Evolutionary conservation across 2,888 invertebrate species (phyloP).

Genomic region (Steinernema hermaphroditum): DNA sequence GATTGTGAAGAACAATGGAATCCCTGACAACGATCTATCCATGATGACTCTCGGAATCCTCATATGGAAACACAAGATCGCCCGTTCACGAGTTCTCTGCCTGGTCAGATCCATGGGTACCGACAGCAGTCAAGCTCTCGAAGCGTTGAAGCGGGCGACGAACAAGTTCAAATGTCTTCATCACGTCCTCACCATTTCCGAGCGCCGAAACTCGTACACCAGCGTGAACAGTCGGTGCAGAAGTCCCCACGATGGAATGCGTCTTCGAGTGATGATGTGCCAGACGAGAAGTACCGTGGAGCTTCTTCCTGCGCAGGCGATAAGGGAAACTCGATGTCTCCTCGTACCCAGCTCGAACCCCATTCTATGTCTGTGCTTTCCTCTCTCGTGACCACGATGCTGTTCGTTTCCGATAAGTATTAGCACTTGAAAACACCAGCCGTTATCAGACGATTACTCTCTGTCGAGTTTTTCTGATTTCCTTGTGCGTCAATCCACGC

Average conservation of each 20-base stretch:
- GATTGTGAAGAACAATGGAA: constrained; percentile 42
- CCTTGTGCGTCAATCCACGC: constrained; percentile 13
- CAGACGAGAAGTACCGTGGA: constrained; percentile 52
- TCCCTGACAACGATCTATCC: constrained; percentile 54
- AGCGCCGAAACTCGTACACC: constrained; percentile 33
- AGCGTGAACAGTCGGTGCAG: constrained; percentile 36
- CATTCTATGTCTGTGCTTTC: constrained; percentile 61
- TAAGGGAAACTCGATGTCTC: constrained; percentile 58
- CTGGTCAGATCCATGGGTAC: constrained; percentile 47
- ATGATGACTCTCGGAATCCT: constrained; percentile 60
- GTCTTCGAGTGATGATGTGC: constrained; percentile 58
- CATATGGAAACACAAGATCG: constrained; percentile 53
- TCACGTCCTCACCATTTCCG: constrained; percentile 54
- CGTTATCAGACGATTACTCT: constrained; percentile 13
- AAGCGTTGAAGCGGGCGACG: constrained; percentile 59
- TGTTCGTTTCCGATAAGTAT: background rate
- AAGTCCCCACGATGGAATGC: constrained; percentile 49
- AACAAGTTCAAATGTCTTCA: constrained; percentile 57
- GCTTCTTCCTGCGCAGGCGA: constrained; percentile 52
- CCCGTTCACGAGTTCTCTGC: constrained; percentile 55
- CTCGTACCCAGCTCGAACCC: constrained; percentile 58
- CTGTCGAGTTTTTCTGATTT: constrained; percentile 8
- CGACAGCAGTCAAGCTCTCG: constrained; percentile 44
- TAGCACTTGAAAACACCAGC: background rate
- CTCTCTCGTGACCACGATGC: constrained; percentile 26